Evolutionary conservation across 2,888 invertebrate species (phyloP).

Genomic region (Spisula subtruncata): DNA sequence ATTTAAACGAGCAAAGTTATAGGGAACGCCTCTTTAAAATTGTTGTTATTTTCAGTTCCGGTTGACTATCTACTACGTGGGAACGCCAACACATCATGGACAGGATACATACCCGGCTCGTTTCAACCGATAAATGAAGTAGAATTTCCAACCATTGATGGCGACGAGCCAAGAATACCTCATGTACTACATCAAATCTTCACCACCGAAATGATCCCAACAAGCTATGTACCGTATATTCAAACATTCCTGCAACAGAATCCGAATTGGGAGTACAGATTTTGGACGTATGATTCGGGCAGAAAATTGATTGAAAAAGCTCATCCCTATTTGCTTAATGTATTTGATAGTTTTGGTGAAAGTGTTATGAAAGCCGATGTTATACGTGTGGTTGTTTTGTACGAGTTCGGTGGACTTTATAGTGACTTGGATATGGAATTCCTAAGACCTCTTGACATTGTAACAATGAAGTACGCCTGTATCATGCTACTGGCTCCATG

Average conservation of each 20-base stretch:
- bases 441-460: neutral
- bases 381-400: constrained; percentile 81
- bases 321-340: constrained; percentile 76
- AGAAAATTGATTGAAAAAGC: constrained; percentile 74
- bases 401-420: constrained; percentile 66
- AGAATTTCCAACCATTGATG: constrained; percentile 51
- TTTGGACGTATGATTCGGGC: constrained; percentile 84
- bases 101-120: neutral
- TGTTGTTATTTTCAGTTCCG: too few species aligned
- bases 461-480: neutral
- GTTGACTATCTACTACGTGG: too few species aligned
- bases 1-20: too few species aligned
- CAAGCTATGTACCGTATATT: constrained; percentile 29
- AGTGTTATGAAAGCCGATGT: constrained; percentile 80
- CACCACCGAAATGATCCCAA: constrained; percentile 28
- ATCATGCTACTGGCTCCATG: neutral
- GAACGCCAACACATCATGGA: too few species aligned
- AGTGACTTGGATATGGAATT: neutral
- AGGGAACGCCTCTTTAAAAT: too few species aligned
- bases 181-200: constrained; percentile 60
- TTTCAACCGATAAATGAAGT: constrained; percentile 42
- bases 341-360: constrained; percentile 77
- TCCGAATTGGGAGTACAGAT: constrained; percentile 84
- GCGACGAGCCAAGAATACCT: constrained; percentile 49
- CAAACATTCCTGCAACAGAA: constrained; percentile 76